Evolutionary conservation across 1,140 invertebrate species (phyloP).

Genomic region (Pogonus chalceus): DNA sequence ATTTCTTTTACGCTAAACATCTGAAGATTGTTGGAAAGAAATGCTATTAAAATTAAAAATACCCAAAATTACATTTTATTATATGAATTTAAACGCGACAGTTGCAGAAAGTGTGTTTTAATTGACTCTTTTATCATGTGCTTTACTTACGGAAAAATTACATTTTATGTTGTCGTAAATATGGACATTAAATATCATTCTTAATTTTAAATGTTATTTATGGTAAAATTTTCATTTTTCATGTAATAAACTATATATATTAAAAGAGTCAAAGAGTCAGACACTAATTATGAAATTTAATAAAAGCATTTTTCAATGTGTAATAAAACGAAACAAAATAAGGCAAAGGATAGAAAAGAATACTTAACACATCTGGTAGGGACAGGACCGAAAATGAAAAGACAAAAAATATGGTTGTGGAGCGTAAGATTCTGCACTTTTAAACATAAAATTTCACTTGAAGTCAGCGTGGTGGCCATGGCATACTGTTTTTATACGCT

Average conservation of each 20-base stretch:
- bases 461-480: constrained; percentile 15
- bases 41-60: constrained; percentile 3
- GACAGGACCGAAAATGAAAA: neutral
- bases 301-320: too few species aligned
- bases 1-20: neutral
- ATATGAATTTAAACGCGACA: neutral
- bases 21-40: neutral
- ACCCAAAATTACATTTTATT: neutral
- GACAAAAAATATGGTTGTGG: neutral
- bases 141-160: too few species aligned
- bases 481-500: constrained; percentile 19
- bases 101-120: neutral
- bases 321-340: too few species aligned
- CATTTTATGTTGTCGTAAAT: too few species aligned
- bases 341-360: neutral
- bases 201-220: too few species aligned
- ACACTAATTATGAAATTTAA: too few species aligned
- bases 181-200: too few species aligned
- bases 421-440: constrained; percentile 9
- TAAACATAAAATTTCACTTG: constrained; percentile 25
- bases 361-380: neutral
- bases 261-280: too few species aligned
- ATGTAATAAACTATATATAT: too few species aligned
- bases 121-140: neutral
- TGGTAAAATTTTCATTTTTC: too few species aligned